phyloP scores from a whole-genome alignment of 37 sponge, comb jelly and placozoan species.

The Geodia barretti region DNA sequence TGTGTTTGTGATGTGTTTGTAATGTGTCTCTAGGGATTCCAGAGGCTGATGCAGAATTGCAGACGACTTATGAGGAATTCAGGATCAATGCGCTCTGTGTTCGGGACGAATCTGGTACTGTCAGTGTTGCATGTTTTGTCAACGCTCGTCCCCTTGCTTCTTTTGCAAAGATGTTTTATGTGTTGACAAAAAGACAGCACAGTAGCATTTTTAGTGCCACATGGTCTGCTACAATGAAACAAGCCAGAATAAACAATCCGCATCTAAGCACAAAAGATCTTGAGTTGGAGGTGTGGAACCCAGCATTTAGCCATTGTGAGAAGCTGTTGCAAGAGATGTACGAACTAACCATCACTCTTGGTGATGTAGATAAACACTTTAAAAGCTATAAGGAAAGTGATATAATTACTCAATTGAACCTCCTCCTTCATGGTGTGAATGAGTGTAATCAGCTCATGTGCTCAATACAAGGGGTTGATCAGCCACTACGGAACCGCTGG shows the following conservation, averaged over 20 bases:
- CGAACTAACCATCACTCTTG: slow-evolving; percentile 5
- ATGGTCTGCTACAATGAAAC: slow-evolving; percentile 13
- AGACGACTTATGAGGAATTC: too few relatives aligned
- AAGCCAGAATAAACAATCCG: background rate
- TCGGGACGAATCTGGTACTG: background rate
- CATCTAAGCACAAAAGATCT: slow-evolving; percentile 9
- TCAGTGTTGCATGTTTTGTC: background rate
- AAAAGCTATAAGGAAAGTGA: background rate
- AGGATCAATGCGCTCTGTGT: background rate
- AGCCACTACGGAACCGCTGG: background rate
- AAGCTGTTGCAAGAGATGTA: slow-evolving; percentile 9
- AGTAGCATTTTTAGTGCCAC: slow-evolving; percentile 14
- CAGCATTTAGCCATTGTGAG: slow-evolving; percentile 11
- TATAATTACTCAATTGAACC: background rate
- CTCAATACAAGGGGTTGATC: too few relatives aligned
- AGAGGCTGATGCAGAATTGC: background rate
- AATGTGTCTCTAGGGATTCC: background rate
- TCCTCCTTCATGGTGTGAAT: slow-evolving; percentile 7
- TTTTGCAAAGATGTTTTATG: background rate
- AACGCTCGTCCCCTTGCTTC: background rate
- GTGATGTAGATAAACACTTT: slow-evolving; percentile 7
- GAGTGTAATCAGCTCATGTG: background rate
- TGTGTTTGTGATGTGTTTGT: too few relatives aligned
- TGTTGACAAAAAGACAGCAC: background rate
- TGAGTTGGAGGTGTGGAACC: slow-evolving; percentile 21